Evolutionary conservation across 2,797 vertebrate species (phyloP), one percentile per base, ranked within the genome.

Genomic region (Pangasius djambal): DNA sequence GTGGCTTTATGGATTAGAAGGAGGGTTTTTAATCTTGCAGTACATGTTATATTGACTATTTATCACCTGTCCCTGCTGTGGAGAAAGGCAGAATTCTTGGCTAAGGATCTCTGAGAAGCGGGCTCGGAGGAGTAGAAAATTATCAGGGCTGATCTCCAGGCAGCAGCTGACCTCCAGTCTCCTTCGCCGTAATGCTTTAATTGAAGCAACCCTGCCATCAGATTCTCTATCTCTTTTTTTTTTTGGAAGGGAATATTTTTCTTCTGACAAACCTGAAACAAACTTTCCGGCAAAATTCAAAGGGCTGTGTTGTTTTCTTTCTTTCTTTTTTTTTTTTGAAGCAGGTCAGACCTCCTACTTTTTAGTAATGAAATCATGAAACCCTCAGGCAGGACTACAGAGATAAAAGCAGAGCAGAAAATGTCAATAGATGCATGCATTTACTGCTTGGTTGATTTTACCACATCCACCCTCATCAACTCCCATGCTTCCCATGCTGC

Each of bases 121-220:
- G 78, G 61, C 86, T 86, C 18, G 70, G 18, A 88, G 87, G 69
- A 88, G 28, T 61, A 55, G 4, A 78, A 87, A 74, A 86, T 89
- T 83, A 91, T 92, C 86, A 48, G 70, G 79, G 65, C 77, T 89
- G 87, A 92, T 92, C 91, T 92, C 90, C 86, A 92, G 89, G 87
- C 87, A 88, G 87, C 72, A 87, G 87, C 88, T 90, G 91, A 92
- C 87, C 91, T 91, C 85, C 83, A 88, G 81, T 91, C 90, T 92
- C 89, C 89, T 91, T 91, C 37, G 86, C 87, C 89, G 81, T 89
- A 92, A 87, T 90, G 88, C 72, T 89, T 89, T 89, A 90, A 92
- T 87, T 92, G 78, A 90, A 87, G 75, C 63, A 50, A 79, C 75
- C 52, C 86, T 81, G 88, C 40, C 59, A 44, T 74, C 82, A 86